Evolutionary conservation across 2,888 invertebrate genomes (phyloP), one percentile per base, ranked within the genome.

Genomic region (Diarsia mendica): DNA sequence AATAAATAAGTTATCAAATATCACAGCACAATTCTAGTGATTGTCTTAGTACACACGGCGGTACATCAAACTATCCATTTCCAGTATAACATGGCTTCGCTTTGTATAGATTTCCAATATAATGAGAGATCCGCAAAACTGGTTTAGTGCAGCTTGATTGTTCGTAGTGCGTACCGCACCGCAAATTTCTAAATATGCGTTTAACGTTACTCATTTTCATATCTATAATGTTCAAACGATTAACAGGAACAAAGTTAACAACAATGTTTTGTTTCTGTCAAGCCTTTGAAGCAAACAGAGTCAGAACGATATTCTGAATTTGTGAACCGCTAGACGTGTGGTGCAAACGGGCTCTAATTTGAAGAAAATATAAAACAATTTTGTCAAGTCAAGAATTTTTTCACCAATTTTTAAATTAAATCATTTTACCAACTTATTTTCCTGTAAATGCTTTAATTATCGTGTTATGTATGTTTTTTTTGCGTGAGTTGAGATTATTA

Each of bases 1-100:
- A 85, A 80, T 84, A 79, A 65, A 77, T 88, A 87, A 82, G 80
- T 85, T 70, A 82, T 76, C 75, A 80, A 87, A 85, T 89, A 89
- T 91, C 90, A 90, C 87, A 90, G 89, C 79, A 84, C 44, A 83
- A 76, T 77, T 53, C 51, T 63, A 85, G 75, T 85, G 77, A 72
- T 58, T 73, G 66, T 72, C 55, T 65, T 64, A 39, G 39, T 8
- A 39, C 39, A 39, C 39, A 39, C 8, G 8, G 39, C 39, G 39
- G 39, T 8, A 39, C 8, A 39, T 39, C 39, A 39, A 39, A 1
- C 39, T 39, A 39, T 39, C 5, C 39, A 39, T 39, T 39, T 39
- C 39, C 39, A 39, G 39, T 39, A 39, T 3, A 39, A 39, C 39
- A 39, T n/a, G n/a, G 39, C 39, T 4, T 39, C 39, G 39, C 39